phyloP scores from a whole-genome alignment of 2,888 invertebrate genomes.

The Ectropis crepuscularia region DNA sequence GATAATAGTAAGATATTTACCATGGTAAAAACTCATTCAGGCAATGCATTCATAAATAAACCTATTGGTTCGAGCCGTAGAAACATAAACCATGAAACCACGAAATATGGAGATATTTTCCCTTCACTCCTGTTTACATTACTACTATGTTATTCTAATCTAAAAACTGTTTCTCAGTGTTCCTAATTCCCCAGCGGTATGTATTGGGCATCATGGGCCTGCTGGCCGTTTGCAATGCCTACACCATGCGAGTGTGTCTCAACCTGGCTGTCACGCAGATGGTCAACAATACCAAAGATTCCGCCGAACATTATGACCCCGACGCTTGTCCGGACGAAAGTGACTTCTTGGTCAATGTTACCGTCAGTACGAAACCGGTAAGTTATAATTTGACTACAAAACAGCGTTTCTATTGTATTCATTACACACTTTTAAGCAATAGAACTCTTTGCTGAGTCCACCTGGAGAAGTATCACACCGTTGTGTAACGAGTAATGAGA shows the following conservation, averaged over 20 bases:
- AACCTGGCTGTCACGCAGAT: slow-evolving; percentile 89
- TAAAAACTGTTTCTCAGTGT: slow-evolving; percentile 76
- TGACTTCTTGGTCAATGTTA: slow-evolving; percentile 65
- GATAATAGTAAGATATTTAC: too few relatives aligned
- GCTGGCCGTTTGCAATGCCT: slow-evolving; percentile 90
- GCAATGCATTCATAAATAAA: too few relatives aligned
- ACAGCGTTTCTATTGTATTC: too few relatives aligned
- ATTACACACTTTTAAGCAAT: too few relatives aligned
- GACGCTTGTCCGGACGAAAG: slow-evolving; percentile 74
- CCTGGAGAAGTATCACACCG: too few relatives aligned
- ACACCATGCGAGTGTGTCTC: slow-evolving; percentile 89
- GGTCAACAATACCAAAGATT: slow-evolving; percentile 78
- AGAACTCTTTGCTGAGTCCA: too few relatives aligned
- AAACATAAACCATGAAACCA: too few relatives aligned
- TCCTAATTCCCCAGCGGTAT: slow-evolving; percentile 88
- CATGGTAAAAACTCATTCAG: too few relatives aligned
- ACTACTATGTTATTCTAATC: slow-evolving; percentile 44
- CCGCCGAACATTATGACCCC: slow-evolving; percentile 63
- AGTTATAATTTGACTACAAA: slow-evolving; percentile 43
- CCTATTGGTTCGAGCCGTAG: too few relatives aligned
- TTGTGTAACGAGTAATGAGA: too few relatives aligned
- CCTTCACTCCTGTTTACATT: too few relatives aligned
- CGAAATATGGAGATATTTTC: too few relatives aligned
- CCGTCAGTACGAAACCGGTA: slow-evolving; percentile 68
- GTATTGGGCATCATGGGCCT: slow-evolving; percentile 91